phyloP scores from a whole-genome alignment of 2,888 invertebrate genomes.

The Drosophila mettleri region DNA sequence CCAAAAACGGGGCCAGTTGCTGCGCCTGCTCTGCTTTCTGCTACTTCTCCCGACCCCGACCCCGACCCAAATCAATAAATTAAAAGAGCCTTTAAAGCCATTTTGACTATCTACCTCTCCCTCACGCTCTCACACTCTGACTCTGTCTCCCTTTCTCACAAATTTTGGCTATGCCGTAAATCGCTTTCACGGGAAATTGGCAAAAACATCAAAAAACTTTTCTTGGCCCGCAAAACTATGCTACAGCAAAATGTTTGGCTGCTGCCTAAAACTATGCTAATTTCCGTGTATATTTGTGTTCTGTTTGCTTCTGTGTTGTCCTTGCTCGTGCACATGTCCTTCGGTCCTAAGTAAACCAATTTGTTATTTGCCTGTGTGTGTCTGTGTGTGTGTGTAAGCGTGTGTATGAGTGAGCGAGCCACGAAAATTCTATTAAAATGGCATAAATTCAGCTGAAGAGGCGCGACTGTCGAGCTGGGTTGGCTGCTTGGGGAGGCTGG shows the following conservation, averaged over 20 bases:
- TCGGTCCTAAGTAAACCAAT: constrained; percentile 45
- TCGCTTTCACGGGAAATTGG: constrained; percentile 67
- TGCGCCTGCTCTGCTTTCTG: not conserved
- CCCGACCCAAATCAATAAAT: constrained; percentile 69
- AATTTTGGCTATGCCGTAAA: constrained; percentile 42
- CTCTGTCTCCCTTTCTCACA: not conserved
- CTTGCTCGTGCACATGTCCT: constrained; percentile 28
- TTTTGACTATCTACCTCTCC: constrained; percentile 15
- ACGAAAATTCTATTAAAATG: constrained; percentile 61
- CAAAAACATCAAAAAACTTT: constrained; percentile 72
- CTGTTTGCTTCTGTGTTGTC: not conserved
- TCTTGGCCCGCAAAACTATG: constrained; percentile 42
- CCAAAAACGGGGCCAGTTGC: not conserved
- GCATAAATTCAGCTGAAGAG: constrained; percentile 53
- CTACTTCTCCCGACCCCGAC: constrained; percentile 16
- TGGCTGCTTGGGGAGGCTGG: not conserved
- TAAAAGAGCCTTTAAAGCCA: constrained; percentile 56
- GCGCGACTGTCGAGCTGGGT: not conserved
- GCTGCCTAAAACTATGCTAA: constrained; percentile 69
- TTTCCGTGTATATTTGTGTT: constrained; percentile 54
- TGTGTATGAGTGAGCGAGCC: constrained; percentile 23
- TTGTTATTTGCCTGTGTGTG: constrained; percentile 37
- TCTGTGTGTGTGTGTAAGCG: not conserved
- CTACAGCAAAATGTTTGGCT: constrained; percentile 34
- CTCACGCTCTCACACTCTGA: too few species aligned